A percentile compares a stretch with the other conserved stretches of the same genome.
These are phyloP conservation scores for Nephrotoma appendiculata DNA, from an alignment of 2,888 invertebrate genomes.

Conservation along the genomic window DNA sequence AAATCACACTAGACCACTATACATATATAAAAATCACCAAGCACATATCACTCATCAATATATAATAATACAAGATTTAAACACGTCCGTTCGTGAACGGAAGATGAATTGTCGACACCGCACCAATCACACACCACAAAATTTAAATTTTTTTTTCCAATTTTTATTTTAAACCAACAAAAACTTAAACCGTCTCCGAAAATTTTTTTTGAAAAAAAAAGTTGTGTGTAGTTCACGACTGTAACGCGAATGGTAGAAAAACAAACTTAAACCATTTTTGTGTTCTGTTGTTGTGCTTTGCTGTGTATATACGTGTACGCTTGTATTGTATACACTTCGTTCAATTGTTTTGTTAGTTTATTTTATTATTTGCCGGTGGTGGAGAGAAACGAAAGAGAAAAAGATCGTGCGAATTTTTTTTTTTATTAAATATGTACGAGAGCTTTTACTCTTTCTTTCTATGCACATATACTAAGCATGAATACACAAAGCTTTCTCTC, in stretches of 20 bases:
- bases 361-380: background rate
- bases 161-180: background rate
- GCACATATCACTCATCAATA: background rate
- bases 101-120: background rate
- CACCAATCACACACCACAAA: background rate
- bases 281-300: background rate
- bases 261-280: background rate
- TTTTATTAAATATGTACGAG: background rate
- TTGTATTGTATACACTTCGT: background rate
- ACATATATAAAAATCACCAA: background rate
- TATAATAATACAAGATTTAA: background rate
- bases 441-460: background rate
- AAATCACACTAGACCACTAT: background rate
- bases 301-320: background rate
- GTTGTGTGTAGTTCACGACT: slow-evolving; percentile 1
- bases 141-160: background rate
- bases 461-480: background rate
- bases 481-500: background rate
- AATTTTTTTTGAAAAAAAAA: background rate
- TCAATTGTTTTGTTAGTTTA: background rate
- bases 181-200: background rate
- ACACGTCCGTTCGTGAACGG: background rate
- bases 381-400: background rate
- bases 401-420: background rate
- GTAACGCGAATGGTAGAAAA: background rate